phyloP scores from a whole-genome alignment of 2,797 vertebrate species.

The Peromyscus melanophrys region DNA sequence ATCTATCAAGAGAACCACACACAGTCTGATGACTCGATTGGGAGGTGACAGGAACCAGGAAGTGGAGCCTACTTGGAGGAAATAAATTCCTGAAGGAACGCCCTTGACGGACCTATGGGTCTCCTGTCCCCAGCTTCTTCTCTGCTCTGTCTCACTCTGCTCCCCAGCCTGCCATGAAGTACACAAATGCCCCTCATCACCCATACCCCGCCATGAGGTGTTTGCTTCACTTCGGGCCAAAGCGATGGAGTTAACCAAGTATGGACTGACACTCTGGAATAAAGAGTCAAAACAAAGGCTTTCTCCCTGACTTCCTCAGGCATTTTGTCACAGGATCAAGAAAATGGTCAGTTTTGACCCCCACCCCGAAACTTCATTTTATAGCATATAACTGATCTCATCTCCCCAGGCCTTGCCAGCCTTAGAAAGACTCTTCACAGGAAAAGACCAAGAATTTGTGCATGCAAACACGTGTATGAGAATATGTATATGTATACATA shows the following conservation, averaged over 20 bases:
- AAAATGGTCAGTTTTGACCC: neutral
- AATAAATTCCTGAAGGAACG: neutral
- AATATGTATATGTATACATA: too few species aligned
- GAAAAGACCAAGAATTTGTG: neutral
- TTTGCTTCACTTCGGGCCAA: neutral
- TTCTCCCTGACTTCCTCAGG: neutral
- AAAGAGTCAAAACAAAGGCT: neutral
- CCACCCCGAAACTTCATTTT: neutral
- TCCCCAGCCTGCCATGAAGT: neutral
- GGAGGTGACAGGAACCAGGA: neutral
- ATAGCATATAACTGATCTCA: neutral
- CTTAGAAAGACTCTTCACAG: neutral
- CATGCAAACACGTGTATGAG: too few species aligned
- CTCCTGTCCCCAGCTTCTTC: neutral
- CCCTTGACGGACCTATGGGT: neutral
- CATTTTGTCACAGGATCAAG: neutral
- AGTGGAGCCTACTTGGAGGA: neutral
- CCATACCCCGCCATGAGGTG: neutral
- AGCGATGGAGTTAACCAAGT: neutral
- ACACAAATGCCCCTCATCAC: neutral
- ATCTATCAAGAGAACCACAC: too few species aligned
- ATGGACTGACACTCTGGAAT: neutral
- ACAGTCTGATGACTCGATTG: neutral
- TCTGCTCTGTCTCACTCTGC: neutral
- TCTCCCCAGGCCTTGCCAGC: neutral